phyloP scores from a whole-genome alignment of 2,888 invertebrate species.

The Sabatieria punctata region DNA sequence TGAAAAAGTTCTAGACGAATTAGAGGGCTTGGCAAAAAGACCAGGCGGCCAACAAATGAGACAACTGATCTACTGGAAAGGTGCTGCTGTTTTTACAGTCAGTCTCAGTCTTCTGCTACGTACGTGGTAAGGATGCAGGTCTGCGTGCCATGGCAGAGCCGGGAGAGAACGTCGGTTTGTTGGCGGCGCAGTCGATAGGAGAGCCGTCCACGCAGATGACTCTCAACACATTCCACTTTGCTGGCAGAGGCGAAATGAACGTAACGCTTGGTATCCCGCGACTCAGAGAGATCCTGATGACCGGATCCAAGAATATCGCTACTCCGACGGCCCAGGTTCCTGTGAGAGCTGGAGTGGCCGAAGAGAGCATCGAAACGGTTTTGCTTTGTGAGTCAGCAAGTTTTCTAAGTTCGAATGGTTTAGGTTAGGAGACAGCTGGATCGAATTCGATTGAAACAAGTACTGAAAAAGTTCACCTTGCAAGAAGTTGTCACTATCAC shows the following conservation, averaged over 20 bases:
- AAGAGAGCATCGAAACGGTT: too few relatives aligned
- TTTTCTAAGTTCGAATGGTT: too few relatives aligned
- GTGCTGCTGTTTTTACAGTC: constrained; percentile 7
- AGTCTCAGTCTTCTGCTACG: neutral
- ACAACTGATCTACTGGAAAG: constrained; percentile 26
- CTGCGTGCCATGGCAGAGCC: constrained; percentile 56
- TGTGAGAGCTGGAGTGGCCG: constrained; percentile 38
- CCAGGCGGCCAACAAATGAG: constrained; percentile 10
- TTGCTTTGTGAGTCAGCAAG: too few relatives aligned
- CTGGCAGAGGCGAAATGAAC: constrained; percentile 99
- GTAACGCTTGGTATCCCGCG: constrained; percentile 98
- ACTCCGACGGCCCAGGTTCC: constrained; percentile 64
- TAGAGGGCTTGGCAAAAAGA: constrained; percentile 23
- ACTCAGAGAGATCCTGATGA: constrained; percentile 87
- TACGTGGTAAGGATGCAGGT: too few relatives aligned
- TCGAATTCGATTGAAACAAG: constrained; percentile 55
- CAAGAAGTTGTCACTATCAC: constrained; percentile 17
- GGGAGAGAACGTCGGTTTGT: constrained; percentile 84
- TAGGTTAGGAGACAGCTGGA: constrained; percentile 50
- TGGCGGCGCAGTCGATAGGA: constrained; percentile 94
- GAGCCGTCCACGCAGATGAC: constrained; percentile 99
- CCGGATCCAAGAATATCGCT: constrained; percentile 70
- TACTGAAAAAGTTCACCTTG: constrained; percentile 22
- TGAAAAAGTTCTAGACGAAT: constrained; percentile 54
- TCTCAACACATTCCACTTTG: constrained; percentile 97